Evolutionary conservation across 2,113 vertebrate species (phyloP).

Genomic region (Echinops telfairi): DNA sequence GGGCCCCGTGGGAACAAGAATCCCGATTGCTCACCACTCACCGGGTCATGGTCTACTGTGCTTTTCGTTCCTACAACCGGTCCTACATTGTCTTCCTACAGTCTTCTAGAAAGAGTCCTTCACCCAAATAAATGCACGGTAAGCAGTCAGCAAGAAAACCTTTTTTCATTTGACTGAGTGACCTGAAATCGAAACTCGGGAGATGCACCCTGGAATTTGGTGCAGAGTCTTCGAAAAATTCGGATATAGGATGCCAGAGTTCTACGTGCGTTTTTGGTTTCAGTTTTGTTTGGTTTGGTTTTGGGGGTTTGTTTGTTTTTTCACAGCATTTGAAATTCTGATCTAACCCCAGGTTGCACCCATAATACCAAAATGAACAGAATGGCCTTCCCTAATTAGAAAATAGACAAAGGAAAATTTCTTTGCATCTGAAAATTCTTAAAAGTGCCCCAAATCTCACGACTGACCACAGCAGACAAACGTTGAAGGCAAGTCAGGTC

Average conservation of each 20-base stretch:
- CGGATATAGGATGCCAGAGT: neutral
- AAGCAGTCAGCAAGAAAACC: neutral
- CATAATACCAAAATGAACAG: conserved; percentile 4
- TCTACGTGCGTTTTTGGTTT: neutral
- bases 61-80: neutral
- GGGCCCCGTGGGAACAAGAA: neutral
- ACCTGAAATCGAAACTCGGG: conserved; percentile 56
- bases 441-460: neutral
- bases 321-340: neutral
- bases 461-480: neutral
- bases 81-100: conserved; percentile 50
- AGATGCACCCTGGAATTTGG: neutral
- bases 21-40: neutral
- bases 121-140: conserved; percentile 3
- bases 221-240: neutral
- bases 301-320: neutral
- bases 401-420: neutral
- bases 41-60: neutral
- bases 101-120: conserved; percentile 62
- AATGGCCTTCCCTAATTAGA: neutral
- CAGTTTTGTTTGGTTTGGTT: too few relatives aligned
- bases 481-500: neutral
- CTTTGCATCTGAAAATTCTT: conserved; percentile 30
- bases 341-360: conserved; percentile 5
- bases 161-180: conserved; percentile 27